Percentiles rank a stretch among this genome's conserved stretches.
Conservation (phyloP, 2,797 vertebrate genomes). For the Pipistrellus nathusii region DNA sequence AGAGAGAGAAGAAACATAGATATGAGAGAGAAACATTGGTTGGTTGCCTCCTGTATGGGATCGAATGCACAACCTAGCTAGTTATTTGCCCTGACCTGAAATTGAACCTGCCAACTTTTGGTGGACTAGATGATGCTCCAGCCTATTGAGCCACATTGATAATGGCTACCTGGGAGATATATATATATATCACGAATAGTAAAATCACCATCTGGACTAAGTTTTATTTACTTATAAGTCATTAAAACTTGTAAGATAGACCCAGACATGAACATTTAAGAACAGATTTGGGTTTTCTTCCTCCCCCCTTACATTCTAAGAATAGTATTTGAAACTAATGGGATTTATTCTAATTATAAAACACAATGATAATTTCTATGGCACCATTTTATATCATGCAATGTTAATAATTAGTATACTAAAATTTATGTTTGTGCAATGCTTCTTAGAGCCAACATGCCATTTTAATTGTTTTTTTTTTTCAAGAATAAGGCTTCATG, state of each 20-base stretch:
- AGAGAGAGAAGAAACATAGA: neutral
- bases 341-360: neutral
- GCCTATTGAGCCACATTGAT: neutral
- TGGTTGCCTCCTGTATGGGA: neutral
- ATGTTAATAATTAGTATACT: neutral
- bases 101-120: neutral
- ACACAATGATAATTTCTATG: constrained; percentile 22
- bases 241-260: constrained; percentile 15
- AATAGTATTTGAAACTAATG: constrained; percentile 18
- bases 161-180: neutral
- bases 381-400: neutral
- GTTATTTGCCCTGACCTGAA: neutral
- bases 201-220: neutral
- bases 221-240: constrained; percentile 47
- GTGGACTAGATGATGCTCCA: neutral
- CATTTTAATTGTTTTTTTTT: constrained; percentile 44
- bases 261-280: neutral
- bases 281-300: constrained; percentile 8
- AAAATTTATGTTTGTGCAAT: constrained; percentile 15
- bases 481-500: neutral
- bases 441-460: neutral
- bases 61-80: neutral
- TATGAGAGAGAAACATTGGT: neutral
- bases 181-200: constrained; percentile 1
- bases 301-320: neutral